Evolutionary conservation across 2,888 invertebrate species (phyloP), one percentile per base, ranked within the genome.

Genomic region (Erynnis tages): DNA sequence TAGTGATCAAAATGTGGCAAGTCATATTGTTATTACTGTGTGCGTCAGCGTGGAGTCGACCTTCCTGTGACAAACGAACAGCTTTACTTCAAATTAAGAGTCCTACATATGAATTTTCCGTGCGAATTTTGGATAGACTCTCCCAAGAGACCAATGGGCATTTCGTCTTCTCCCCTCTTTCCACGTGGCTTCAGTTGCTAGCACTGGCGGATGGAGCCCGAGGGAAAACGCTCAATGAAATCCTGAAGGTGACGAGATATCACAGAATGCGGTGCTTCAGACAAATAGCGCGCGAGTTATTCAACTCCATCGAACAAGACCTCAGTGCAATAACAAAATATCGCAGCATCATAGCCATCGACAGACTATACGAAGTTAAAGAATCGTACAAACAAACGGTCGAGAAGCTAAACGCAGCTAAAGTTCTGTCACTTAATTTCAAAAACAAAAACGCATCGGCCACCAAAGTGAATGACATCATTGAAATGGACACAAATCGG

Each of bases 131-230:
- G 21, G 52, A 40, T 47, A 62, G 65, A 62, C 61, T 68, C 35
- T 60, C 62, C 52, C 65, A 71, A 27, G 82, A 84, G 11, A 79
- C 73, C 0, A 82, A 86, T 0, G 73, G 75, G 19, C 87, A 88
- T 45, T 88, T 86, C 58, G 67, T 86, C 0, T 58, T 76, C 0
- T 86, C 86, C 0, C 75, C 82, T 0, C 56, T 87, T 0, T 86
- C 86, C 0, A 68, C 78, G 14, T 86, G 88, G 88, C 70, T 76
- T 0, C 59, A 89, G 6, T 58, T 89, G 2, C 62, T 86, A 0
- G 64, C 75, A 0, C 52, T 80, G 1, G 77, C 84, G 0, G 65
- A 82, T 0, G 87, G 85, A 0, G 85, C 88, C 0, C 55, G 65
- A 0, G 78, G 70, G 0, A 60, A 63, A 0, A 82, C 86, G 0